Conservation (phyloP, 92 coral and sea anemone genomes). For the Heliopora coerulea region DNA sequence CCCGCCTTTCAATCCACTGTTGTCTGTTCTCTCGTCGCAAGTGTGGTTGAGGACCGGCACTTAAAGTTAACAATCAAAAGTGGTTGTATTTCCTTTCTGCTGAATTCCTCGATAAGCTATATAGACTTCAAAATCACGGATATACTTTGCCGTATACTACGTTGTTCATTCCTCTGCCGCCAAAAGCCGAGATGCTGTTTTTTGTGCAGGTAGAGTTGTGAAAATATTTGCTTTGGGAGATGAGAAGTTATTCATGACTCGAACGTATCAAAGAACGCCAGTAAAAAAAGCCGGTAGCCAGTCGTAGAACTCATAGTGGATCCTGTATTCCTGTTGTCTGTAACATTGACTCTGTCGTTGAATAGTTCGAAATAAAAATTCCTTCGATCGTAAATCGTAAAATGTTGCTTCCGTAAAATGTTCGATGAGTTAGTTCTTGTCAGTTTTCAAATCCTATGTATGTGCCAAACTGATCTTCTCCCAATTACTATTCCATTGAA, state of each 20-base stretch:
- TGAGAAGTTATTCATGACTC: neutral
- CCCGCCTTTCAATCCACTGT: slow-evolving; percentile 30
- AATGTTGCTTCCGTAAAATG: too few species aligned
- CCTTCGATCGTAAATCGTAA: too few species aligned
- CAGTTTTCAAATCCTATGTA: neutral
- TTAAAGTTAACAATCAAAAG: neutral
- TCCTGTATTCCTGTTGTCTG: too few species aligned
- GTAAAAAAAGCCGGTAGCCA: neutral
- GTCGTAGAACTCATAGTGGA: neutral
- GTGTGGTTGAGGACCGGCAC: slow-evolving; percentile 3
- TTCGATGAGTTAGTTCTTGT: neutral
- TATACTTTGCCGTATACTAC: too few species aligned
- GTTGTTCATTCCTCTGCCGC: neutral
- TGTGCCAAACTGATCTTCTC: neutral
- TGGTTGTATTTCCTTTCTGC: neutral
- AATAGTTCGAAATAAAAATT: too few species aligned
- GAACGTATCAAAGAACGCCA: neutral
- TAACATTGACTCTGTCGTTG: too few species aligned
- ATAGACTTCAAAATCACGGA: too few species aligned
- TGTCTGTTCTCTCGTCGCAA: slow-evolving; percentile 33
- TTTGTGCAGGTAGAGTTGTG: neutral
- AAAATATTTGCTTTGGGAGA: slow-evolving; percentile 30
- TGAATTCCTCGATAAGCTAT: neutral
- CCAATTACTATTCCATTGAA: slow-evolving; percentile 11
- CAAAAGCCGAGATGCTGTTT: neutral